phyloP scores from a whole-genome alignment of 2,888 invertebrate species.

The Drosophila pseudotalamancana region DNA sequence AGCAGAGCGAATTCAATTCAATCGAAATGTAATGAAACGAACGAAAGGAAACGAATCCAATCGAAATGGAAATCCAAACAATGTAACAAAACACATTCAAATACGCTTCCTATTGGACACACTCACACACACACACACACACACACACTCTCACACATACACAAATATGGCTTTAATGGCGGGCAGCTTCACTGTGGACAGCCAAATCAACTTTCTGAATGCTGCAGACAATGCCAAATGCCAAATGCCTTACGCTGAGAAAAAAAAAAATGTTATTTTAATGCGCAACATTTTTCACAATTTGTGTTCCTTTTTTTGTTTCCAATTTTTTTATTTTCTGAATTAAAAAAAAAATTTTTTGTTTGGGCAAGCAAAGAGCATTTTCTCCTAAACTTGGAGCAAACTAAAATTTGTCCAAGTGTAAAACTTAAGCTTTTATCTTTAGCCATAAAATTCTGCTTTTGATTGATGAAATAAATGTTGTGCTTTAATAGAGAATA shows the following conservation, averaged over 20 bases:
- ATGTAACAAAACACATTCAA: slow-evolving; percentile 30
- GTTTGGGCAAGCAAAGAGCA: no score
- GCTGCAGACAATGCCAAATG: slow-evolving; percentile 1
- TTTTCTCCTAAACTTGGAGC: no score
- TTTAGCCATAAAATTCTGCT: no score
- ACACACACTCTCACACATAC: slow-evolving; percentile 46
- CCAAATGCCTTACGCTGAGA: no score
- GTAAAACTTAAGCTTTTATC: no score
- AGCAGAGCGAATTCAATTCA: slow-evolving; percentile 35
- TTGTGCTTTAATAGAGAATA: no score
- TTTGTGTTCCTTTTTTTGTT: no score
- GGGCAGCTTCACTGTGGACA: slow-evolving; percentile 15
- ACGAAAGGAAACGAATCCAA: slow-evolving; percentile 10
- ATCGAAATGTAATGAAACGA: slow-evolving; percentile 12
- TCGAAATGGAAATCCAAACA: slow-evolving; percentile 34
- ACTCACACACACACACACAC: neutral
- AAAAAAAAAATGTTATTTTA: neutral
- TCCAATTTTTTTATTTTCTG: no score
- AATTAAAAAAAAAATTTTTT: no score
- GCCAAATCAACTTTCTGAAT: slow-evolving; percentile 1
- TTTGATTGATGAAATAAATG: no score
- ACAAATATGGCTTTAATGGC: slow-evolving; percentile 30
- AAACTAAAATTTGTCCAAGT: no score
- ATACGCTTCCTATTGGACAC: slow-evolving; percentile 5
- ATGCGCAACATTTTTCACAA: no score